Conservation (phyloP, 2,797 vertebrate species). For the Acanthopagrus latus region DNA sequence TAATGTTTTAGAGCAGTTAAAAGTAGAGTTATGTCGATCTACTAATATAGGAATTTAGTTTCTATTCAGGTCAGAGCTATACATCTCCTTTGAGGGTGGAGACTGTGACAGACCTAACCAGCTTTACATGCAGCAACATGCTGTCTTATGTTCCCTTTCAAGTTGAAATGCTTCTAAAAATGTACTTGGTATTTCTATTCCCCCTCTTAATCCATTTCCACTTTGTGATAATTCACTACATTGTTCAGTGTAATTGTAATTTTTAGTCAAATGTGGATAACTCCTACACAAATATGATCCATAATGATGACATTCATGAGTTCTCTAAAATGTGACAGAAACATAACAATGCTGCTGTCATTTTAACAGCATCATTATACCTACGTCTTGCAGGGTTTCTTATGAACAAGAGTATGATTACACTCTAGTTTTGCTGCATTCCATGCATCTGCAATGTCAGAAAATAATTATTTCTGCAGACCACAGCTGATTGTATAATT, state of each 20-base stretch:
- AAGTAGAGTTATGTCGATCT: background rate
- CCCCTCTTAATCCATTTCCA: background rate
- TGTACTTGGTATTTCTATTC: background rate
- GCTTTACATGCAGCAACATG: background rate
- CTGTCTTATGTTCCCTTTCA: too few species aligned
- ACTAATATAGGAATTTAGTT: too few species aligned
- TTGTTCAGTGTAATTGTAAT: background rate
- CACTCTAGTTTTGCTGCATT: conserved; percentile 26
- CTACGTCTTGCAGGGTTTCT: conserved; percentile 20
- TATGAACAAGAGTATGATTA: conserved; percentile 42
- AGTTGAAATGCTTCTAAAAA: background rate
- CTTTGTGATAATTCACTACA: background rate
- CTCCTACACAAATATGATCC: conserved; percentile 6
- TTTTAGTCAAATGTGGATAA: background rate
- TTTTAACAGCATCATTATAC: conserved; percentile 22
- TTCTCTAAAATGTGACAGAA: conserved; percentile 20
- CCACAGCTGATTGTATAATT: conserved; percentile 65
- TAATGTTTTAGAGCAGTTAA: background rate
- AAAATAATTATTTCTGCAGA: conserved; percentile 51
- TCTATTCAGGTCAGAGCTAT: too few species aligned
- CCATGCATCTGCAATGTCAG: conserved; percentile 50
- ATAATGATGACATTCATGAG: conserved; percentile 2
- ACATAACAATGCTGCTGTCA: background rate
- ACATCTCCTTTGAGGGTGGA: background rate
- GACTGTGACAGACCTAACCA: background rate